Evolutionary conservation across 64 coral and sea anemone genomes (phyloP), one percentile per base, ranked within the genome.

Genomic region (Actinia tenebrosa): DNA sequence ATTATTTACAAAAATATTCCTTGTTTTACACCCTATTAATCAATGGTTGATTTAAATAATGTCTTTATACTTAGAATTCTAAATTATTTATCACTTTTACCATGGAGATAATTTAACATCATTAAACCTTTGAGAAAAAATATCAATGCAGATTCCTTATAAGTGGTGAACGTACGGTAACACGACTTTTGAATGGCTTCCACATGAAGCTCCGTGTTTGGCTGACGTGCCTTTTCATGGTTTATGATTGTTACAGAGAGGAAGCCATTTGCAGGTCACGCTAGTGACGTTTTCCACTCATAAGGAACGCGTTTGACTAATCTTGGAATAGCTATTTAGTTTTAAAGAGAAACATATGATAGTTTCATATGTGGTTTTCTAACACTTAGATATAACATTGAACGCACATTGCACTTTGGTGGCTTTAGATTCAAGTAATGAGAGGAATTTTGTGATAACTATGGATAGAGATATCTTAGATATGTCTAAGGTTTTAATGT

Each of bases 1-100:
- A 79, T 44, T 79, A 79, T 79, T 79, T 79, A 79, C 77, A 79
- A 79, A 79, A 79, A 79, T 79, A 79, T 44, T 47, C 77, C 77
- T 79, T 75, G 71, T n/a, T 47, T 15, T 79, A 5, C 13, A 79
- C 18, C 77, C 30, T 37, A 37, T 16, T 0, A 79, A 66, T 66
- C 63, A 66, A 23, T 10, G 63, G n/a, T 13, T 47, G 45, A 44
- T 79, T 79, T 79, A 79, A 79, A 79, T 75, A 75, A 75, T 17
- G 45, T 79, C 30, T 42, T 79, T 2, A 16, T 79, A 42, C 14
- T 79, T 79, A 26, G 77, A 79, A 79, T 79, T 44, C 13, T 79
- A 79, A 79, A 37, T 79, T 79, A 79, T 44, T 44, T 16, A 26
- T 44, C 16, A 44, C 0, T 42, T 79, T 79, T 16, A 79, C 16